Evolutionary conservation across 2,797 vertebrate genomes (phyloP).

Genomic region (Martes flavigula): DNA sequence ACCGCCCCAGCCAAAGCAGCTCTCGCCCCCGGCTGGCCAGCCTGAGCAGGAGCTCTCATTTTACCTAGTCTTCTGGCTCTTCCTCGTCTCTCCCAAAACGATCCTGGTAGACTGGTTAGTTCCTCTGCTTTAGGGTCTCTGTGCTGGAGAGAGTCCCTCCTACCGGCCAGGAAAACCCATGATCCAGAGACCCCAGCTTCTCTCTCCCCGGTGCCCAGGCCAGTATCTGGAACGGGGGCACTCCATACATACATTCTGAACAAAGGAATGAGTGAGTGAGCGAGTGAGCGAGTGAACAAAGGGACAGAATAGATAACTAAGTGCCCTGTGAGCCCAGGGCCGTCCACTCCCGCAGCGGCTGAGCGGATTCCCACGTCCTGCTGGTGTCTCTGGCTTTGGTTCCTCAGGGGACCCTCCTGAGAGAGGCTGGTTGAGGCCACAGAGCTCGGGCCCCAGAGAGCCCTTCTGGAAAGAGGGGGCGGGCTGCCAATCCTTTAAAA

Average conservation of each 20-base stretch:
- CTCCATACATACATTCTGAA: fast-evolving
- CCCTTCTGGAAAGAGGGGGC: not conserved
- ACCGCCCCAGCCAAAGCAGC: not conserved
- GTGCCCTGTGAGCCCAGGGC: not conserved
- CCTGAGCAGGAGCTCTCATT: fast-evolving
- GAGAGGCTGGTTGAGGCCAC: not conserved
- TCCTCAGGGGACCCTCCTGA: not conserved
- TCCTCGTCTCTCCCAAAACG: not conserved
- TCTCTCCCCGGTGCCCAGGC: not conserved
- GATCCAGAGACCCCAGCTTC: too few species aligned
- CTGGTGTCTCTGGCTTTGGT: not conserved
- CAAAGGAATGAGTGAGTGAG: not conserved
- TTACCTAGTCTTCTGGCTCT: fast-evolving
- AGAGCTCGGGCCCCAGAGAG: not conserved
- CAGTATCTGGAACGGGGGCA: too few species aligned
- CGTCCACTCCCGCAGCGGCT: fast-evolving
- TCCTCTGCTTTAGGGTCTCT: not conserved
- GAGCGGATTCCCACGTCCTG: fast-evolving
- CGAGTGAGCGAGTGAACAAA: not conserved
- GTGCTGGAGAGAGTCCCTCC: not conserved
- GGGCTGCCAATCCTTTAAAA: not conserved
- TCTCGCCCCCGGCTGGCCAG: too few species aligned
- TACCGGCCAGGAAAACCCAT: fast-evolving
- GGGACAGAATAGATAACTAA: not conserved
- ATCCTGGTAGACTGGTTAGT: fast-evolving